Base-by-base conservation (phyloP, 2,888 invertebrate species). In the Labia minor region DNA sequence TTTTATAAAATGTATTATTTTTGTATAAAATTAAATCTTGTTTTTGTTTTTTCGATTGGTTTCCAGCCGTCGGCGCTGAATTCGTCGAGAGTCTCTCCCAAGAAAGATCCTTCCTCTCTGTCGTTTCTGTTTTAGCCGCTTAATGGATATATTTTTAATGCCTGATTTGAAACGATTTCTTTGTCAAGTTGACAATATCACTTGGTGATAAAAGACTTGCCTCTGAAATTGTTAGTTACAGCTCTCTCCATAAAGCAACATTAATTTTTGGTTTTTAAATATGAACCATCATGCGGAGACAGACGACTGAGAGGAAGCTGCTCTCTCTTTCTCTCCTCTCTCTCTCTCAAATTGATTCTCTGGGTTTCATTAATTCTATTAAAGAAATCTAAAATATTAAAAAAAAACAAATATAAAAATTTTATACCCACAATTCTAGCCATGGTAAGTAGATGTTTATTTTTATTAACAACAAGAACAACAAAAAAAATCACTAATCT, bases 381-480 rank as follows among this genome's bases (percentile, higher is more conserved):
- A 49, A 49, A 49, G 49, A 49, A 49, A 49, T 49, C 4, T 26
- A 26, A 6, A 26, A 26, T 6, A 26, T 8, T 6, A 26, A 49
- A 49, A 49, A 8, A 49, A 49, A n/a, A 49, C 14, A 49, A n/a
- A 49, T 10, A 49, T 49, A 11, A n/a, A 49, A n/a, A 49, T 49
- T n/a, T 49, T 49, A 49, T 49, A 49, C 49, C 49, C 49, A 49
- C 49, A 49, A n/a, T 49, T 49, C 16, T 49, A 49, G 49, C 49
- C 49, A 11, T 49, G 49, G 49, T 49, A 49, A 49, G 49, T 49
- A 49, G 49, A 4, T 49, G 49, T 49, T 49, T 16, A 49, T 49
- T 49, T 8, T 26, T 49, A 49, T 49, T 49, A 49, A n/a, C 49
- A 11, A 49, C 26, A 26, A 26, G 26, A 26, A 26, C 26, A 26